Evolutionary conservation across 2,888 invertebrate genomes (phyloP), one percentile per base, ranked within the genome.

Genomic region (Synanthedon andrenaeformis): DNA sequence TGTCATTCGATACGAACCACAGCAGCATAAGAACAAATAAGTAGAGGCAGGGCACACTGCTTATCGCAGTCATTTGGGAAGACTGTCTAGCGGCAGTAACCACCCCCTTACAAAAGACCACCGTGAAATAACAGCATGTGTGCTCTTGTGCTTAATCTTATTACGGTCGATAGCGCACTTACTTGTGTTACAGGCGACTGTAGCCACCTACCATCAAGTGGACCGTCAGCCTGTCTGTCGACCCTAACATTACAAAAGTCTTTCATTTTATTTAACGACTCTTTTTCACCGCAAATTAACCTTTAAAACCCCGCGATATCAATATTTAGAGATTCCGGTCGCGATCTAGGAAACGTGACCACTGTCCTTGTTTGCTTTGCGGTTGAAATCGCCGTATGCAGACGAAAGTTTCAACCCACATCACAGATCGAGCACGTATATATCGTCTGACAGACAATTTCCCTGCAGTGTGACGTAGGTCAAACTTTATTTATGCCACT

Each of bases 391-490:
- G 67, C 72, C 72, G 66, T 66, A 70, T 70, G 67, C 74, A 70
- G 75, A 82, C 76, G 84, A 85, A 84, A 85, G 83, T 82, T 23
- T 23, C 74, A 78, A 74, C 83, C 82, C 76, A 84, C 80, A 79
- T 82, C 59, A 64, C 62, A 57, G 64, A 68, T 69, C 66, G 70
- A 69, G 75, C 76, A 76, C 76, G 79, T 77, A 76, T 76, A 74
- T 78, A 76, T 76, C 69, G 74, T 61, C 70, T 69, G 73, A 71
- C 23, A 23, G 23, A 23, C 75, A 79, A 77, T 83, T 83, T 82
- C 82, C 79, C 79, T 79, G 72, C 23, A 23, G 5, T 23, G 23
- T 23, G 72, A 72, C 71, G 68, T 62, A 58, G 74, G 76, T 76
- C 72, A 69, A 70, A 72, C 70, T 74, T 67, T 72, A 74, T 78